Evolutionary conservation across 2,888 invertebrate species (phyloP), one percentile per base, ranked within the genome.

Genomic region (Orgyia antiqua): DNA sequence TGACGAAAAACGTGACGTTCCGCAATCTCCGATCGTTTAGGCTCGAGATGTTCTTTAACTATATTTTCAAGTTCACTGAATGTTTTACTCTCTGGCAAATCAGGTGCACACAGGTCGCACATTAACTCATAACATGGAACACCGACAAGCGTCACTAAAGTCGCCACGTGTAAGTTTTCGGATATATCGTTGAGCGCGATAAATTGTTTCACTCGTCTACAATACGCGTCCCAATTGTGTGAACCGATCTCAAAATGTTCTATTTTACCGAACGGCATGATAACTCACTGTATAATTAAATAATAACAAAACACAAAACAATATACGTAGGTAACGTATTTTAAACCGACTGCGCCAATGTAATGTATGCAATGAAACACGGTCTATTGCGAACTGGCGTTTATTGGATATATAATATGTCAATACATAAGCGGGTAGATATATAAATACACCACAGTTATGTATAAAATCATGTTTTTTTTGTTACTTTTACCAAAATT

Each of bases 141-240:
- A 8, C 58, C 53, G 2, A 55, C 50, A 2, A 42, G 29, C 4
- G 54, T 53, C 10, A 55, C 43, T 13, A 55, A 31, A 8, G 42
- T 51, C 4, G 56, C 34, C n/a, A 55, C 51, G 8, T 45, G 34
- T 17, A 56, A 31, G 10, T 2, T 10, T 10, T 1, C 10, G 15
- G 15, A 8, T 4, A 27, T 27, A 10, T 27, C 18, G 8, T 27
- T 27, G 3, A 27, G 10, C 10, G 5, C 6, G 13, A 24, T 24
- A 5, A 24, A 24, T 12, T 24, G 24, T 4, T 12, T 54, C 7
- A 18, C 31, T 12, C 15, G 15, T 6, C 15, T 3, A 15, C 4
- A 4, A 6, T 15, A 15, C 4, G 15, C 15, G 3, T 3, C 4
- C 15, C 15, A 15, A 4, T 15, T 3, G 4, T 15, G 3, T 15